Percentiles rank a stretch among this genome's conserved stretches.
Conservation (phyloP, 2,113 vertebrate genomes). For the Gnathonemus longibarbis region DNA sequence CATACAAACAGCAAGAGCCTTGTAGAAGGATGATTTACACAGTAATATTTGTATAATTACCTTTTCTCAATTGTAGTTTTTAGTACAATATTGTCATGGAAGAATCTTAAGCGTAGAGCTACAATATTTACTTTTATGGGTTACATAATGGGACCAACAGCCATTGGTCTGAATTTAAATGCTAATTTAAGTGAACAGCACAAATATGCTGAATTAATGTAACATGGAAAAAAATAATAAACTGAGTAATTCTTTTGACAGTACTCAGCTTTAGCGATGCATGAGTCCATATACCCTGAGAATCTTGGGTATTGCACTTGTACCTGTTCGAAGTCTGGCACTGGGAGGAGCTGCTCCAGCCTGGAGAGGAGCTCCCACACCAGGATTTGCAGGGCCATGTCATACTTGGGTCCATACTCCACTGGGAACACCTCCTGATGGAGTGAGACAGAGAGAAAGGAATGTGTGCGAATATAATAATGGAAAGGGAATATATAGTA, state of each 20-base stretch:
- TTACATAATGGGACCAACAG: not conserved
- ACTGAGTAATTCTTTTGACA: not conserved
- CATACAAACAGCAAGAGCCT: not conserved
- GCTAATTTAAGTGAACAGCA: not conserved
- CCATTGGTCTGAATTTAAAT: not conserved
- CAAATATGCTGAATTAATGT: not conserved
- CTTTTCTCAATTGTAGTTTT: too few relatives aligned
- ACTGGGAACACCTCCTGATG: slow-evolving; percentile 59
- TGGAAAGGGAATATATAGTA: not conserved
- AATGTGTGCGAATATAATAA: not conserved
- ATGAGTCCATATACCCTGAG: not conserved
- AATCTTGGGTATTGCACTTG: not conserved
- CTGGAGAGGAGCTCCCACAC: slow-evolving; percentile 68
- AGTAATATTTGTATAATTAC: not conserved
- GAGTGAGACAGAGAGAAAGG: slow-evolving; percentile 14
- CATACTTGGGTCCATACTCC: slow-evolving; percentile 68
- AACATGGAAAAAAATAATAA: not conserved
- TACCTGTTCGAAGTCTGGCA: slow-evolving; percentile 55
- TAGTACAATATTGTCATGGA: not conserved
- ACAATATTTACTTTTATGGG: not conserved
- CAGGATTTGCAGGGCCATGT: slow-evolving; percentile 62
- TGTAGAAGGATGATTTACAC: not conserved
- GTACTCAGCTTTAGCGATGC: not conserved
- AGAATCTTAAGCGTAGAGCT: not conserved
- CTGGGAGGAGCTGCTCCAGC: slow-evolving; percentile 61